These are phyloP conservation scores for Apostichopus japonicus DNA, from an alignment of 35 echinoderm and acorn worm genomes.

Conservation along the genomic window DNA sequence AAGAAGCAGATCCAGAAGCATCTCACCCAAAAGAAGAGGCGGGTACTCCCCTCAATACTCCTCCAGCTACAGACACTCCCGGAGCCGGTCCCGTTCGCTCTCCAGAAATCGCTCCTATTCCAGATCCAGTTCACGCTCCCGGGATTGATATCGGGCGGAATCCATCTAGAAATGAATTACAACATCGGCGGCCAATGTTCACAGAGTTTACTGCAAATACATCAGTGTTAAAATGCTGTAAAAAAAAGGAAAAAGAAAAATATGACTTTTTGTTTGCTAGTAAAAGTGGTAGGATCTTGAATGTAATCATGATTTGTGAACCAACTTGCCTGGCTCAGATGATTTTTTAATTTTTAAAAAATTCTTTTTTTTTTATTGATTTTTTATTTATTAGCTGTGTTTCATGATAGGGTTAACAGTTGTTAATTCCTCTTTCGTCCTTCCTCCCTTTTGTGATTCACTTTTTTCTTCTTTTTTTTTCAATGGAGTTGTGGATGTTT, in stretches of 20 bases:
- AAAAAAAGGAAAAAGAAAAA: background rate
- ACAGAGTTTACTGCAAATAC: background rate
- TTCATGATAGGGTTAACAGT: too few relatives aligned
- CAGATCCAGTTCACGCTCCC: conserved; percentile 28
- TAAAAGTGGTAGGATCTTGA: background rate
- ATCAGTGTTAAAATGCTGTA: background rate
- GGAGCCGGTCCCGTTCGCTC: conserved; percentile 9
- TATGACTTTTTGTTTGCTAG: background rate
- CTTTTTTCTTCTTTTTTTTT: too few relatives aligned
- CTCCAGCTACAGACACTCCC: background rate
- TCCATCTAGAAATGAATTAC: background rate
- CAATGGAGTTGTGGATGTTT: too few relatives aligned
- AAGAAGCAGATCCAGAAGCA: conserved; percentile 36
- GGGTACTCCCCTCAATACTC: background rate
- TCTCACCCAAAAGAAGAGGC: conserved; percentile 18
- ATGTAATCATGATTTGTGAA: background rate
- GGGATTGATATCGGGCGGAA: background rate
- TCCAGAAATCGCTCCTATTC: conserved; percentile 39
- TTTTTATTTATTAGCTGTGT: too few relatives aligned
- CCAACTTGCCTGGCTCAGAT: too few relatives aligned
- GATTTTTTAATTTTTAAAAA: too few relatives aligned
- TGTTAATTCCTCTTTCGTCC: too few relatives aligned
- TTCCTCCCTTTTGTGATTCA: too few relatives aligned
- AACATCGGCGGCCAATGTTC: background rate
- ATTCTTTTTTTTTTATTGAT: too few relatives aligned